Evolutionary conservation across 1,140 invertebrate genomes (phyloP), one percentile per base, ranked within the genome.

Genomic region (Lucilia cuprina): DNA sequence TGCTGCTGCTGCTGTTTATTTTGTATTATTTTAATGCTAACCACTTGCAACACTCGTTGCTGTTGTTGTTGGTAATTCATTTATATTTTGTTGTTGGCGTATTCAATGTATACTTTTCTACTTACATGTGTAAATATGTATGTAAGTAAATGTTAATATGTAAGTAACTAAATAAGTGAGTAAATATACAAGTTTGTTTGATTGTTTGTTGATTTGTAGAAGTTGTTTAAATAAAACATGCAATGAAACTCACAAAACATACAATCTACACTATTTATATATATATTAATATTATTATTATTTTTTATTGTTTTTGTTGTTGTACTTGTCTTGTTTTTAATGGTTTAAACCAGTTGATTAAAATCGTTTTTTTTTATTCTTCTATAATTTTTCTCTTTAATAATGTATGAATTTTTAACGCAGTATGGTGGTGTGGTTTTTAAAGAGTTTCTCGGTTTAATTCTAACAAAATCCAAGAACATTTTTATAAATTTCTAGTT

Each of bases 41-140:
- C 47, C 75, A 78, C 34, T 78, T 78, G 75, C 75, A 78, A 41
- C 75, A 49, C 75, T 78, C 14, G 75, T n/a, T 78, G 34, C 13
- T 41, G 30, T 35, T 78, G 75, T 35, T 78, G 75, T 12, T 41
- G 75, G 35, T 5, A 9, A 41, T 41, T 7, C 30, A 34, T 78
- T 25, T n/a, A 60, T 17, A n/a, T 5, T 60, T 60, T 60, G 55
- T 60, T 60, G 55, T 60, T 60, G 55, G 55, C 55, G 55, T 60
- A 60, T 60, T 3, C 50, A 60, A n/a, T 60, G 13, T 60, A 7
- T 60, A 60, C 7, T 60, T 60, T 60, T 17, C 55, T 60, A 60
- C 55, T 60, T 60, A 60, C 55, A 60, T n/a, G 14, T 60, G 55
- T 60, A 60, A 60, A 30, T 30, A 30, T 30, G 25, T 30, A 30